Conservation (phyloP, 2,888 invertebrate genomes). For the Athripsodes cinereus region DNA sequence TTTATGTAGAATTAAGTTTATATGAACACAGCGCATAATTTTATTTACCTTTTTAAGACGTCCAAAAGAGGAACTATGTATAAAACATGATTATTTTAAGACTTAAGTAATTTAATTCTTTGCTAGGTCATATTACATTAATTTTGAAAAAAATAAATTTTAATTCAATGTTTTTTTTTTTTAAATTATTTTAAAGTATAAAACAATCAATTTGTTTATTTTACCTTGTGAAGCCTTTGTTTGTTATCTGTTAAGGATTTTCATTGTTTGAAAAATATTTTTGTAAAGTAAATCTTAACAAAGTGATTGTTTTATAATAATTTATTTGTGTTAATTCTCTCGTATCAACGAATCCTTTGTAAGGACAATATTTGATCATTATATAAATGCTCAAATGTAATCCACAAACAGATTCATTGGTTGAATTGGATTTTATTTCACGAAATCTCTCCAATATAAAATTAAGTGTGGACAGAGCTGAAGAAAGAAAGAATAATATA, state of each 20-base stretch:
- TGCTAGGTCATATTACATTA: neutral
- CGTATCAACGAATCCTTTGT: no score
- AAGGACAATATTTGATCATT: no score
- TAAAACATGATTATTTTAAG: neutral
- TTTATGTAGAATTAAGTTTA: no score
- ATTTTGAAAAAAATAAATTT: neutral
- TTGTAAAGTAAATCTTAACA: no score
- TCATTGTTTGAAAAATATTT: no score
- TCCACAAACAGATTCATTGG: neutral
- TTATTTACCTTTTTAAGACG: neutral
- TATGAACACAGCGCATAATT: no score
- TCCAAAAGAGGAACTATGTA: neutral
- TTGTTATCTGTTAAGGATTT: no score
- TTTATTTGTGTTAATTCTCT: no score
- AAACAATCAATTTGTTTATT: neutral
- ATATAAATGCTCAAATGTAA: neutral
- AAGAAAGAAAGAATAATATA: neutral
- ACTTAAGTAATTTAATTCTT: neutral
- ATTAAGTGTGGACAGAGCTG: neutral
- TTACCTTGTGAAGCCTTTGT: no score
- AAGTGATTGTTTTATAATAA: no score
- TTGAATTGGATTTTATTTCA: neutral
- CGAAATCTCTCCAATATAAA: neutral
- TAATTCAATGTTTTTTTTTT: neutral
- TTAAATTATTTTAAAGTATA: neutral